phyloP scores from a whole-genome alignment of 2,113 vertebrate genomes.

The Sardina pilchardus region DNA sequence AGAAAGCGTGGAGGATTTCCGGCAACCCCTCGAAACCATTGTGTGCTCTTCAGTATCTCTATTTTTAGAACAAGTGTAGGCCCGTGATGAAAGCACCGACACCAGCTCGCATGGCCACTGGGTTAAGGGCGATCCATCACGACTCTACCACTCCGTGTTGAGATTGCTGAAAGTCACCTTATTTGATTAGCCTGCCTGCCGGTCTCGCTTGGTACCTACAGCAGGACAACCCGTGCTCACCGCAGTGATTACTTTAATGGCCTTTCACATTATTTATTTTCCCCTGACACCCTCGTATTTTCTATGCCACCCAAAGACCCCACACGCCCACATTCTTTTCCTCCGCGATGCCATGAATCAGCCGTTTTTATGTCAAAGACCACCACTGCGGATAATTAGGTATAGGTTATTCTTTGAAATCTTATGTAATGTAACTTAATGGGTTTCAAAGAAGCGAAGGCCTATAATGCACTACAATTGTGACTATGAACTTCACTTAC shows the following conservation, averaged over 20 bases:
- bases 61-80: background rate
- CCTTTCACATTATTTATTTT: background rate
- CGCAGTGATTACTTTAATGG: background rate
- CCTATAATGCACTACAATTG: background rate
- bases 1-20: background rate
- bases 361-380: background rate
- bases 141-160: background rate
- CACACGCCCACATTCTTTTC: background rate
- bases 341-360: background rate
- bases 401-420: background rate
- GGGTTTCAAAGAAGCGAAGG: background rate
- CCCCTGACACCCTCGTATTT: background rate
- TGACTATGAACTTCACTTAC: background rate
- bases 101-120: background rate
- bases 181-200: background rate
- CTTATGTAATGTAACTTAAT: background rate
- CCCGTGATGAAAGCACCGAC: background rate
- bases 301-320: background rate
- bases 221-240: background rate
- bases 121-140: background rate
- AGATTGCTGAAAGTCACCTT: background rate
- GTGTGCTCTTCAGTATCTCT: background rate
- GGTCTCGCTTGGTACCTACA: background rate
- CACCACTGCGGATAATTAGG: background rate
- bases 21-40: background rate